A percentile compares a stretch with the other conserved stretches of the same genome.
phyloP scores from a whole-genome alignment of 2,797 vertebrate genomes.

The Bovichtus variegatus region DNA sequence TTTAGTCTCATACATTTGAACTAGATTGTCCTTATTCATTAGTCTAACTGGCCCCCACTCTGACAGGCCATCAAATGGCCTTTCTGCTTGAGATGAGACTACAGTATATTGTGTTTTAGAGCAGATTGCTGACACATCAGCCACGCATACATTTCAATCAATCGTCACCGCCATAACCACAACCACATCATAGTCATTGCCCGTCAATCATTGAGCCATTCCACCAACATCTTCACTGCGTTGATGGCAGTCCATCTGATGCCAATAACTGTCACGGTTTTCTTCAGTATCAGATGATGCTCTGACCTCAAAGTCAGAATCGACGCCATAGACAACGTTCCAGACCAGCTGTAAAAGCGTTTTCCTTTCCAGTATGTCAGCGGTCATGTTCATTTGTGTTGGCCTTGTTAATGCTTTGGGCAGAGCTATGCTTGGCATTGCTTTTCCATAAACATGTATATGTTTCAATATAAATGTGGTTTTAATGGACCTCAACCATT shows the following conservation, averaged over 20 bases:
- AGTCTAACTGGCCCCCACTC: conserved; percentile 51
- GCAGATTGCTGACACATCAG: conserved; percentile 40
- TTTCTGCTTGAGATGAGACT: conserved; percentile 44
- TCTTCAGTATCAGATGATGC: background rate
- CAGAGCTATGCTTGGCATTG: background rate
- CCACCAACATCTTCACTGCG: background rate
- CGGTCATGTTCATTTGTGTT: conserved; percentile 80
- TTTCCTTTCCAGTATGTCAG: conserved; percentile 77
- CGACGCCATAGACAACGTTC: conserved; percentile 86
- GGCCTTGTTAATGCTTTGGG: conserved; percentile 64
- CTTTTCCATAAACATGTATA: background rate
- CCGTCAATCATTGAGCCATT: conserved; percentile 7
- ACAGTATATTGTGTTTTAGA: conserved; percentile 41
- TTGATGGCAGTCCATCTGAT: conserved; percentile 13
- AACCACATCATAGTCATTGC: background rate
- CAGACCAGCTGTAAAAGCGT: conserved; percentile 87
- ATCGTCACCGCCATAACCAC: background rate
- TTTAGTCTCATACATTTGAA: conserved; percentile 40
- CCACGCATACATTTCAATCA: conserved; percentile 24
- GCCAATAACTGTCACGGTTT: conserved; percentile 12
- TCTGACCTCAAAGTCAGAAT: conserved; percentile 84
- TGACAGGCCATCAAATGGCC: conserved; percentile 49
- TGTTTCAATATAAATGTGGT: background rate
- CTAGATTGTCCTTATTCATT: conserved; percentile 47
- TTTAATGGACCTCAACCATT: conserved; percentile 1